Base-by-base conservation (phyloP, 2,797 vertebrate species). In the Sebastes steindachneri region DNA sequence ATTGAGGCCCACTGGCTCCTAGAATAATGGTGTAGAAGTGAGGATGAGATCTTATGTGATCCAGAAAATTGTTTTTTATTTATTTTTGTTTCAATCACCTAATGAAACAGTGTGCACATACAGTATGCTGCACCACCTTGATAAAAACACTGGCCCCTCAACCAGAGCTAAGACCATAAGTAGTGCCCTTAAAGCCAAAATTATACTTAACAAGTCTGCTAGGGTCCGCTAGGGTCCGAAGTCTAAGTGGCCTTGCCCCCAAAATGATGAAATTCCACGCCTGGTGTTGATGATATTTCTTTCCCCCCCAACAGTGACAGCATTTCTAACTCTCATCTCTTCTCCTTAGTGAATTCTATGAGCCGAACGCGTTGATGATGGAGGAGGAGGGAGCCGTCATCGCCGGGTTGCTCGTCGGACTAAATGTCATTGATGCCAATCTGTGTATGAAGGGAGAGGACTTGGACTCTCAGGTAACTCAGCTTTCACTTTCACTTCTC, bases 361-460 rank as follows among this genome's bases (percentile, higher is more conserved):
- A 99, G 90, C 87, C 97, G 1, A 99, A 99, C 0, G 98, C 99
- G 0, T 86, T 99, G 92, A 99, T 99, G 98, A 99, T 99, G 98
- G 99, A 99, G 90, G 99, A 99, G 86, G 99, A 99, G 90, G 99
- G 99, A 31, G 98, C 98, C 0, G 98, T 99, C 79, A 99, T 99
- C 51, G 98, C 98, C 11, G 99, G 99, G 57, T 95, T 99, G 29
- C 93, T 99, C 0, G 98, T 99, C 4, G 99, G 98, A 37, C 93
- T 99, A 19, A 99, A 99, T 25, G 99, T 99, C 91, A 99, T 99
- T 0, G 99, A 99, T 87, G 99, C 98, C 23, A 99, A 99, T 91
- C 97, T 99, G 91, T 99, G 99, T 88, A 99, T 99, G 99, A 99
- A 99, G 86, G 99, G 99, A 80, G 99, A 99, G 92, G 99, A 99